A percentile compares a stretch with the other conserved stretches of the same genome.
Conservation (phyloP, 2,888 invertebrate species). For the Oxystoma pomonae region DNA sequence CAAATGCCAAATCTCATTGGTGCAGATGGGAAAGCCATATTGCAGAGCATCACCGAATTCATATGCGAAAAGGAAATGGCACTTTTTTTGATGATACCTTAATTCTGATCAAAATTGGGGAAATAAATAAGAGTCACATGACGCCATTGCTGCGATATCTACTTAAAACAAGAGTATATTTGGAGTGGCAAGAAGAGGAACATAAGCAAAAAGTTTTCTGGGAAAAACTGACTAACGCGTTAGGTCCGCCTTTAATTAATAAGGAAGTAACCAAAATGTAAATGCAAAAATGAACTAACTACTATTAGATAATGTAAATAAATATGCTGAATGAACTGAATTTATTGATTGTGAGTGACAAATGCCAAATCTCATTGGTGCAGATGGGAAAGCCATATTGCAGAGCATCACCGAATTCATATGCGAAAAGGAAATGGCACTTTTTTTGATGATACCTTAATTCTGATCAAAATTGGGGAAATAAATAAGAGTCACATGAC, state of each 20-base stretch:
- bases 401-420: too few relatives aligned
- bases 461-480: too few relatives aligned
- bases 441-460: too few relatives aligned
- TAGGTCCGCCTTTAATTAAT: constrained; percentile 32
- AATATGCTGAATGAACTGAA: too few relatives aligned
- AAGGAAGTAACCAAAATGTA: too few relatives aligned
- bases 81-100: constrained; percentile 56
- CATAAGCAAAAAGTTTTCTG: constrained; percentile 42
- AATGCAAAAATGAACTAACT: too few relatives aligned
- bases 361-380: too few relatives aligned
- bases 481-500: too few relatives aligned
- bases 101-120: constrained; percentile 59
- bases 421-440: too few relatives aligned
- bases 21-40: constrained; percentile 67
- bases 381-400: too few relatives aligned
- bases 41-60: constrained; percentile 61
- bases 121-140: constrained; percentile 53
- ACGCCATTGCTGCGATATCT: constrained; percentile 59
- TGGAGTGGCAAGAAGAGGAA: constrained; percentile 56
- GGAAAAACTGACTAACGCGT: constrained; percentile 39
- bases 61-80: constrained; percentile 51
- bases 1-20: constrained; percentile 67
- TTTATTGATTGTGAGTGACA: too few relatives aligned
- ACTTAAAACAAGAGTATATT: constrained; percentile 61
- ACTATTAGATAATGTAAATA: too few relatives aligned